Evolutionary conservation across 2,888 invertebrate genomes (phyloP), one percentile per base, ranked within the genome.

Genomic region (Eledone cirrhosa): DNA sequence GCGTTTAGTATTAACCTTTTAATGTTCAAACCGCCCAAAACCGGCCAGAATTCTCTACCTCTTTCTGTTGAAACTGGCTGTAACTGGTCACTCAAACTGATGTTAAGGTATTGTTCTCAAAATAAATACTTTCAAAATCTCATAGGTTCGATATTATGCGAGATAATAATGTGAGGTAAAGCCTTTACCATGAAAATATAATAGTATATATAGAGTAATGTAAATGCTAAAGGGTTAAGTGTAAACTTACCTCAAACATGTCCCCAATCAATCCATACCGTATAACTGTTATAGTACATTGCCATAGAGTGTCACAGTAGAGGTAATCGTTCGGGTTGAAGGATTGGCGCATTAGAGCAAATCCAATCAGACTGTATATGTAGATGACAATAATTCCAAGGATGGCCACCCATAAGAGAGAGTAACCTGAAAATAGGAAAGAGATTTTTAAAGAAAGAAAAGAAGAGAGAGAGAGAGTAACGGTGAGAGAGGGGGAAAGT

Each of bases 361-460:
- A 91, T 4, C 89, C 90, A 31, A 90, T 82, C 78, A 91, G 84
- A 13, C 90, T 87, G 82, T 90, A 91, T 79, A 91, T 87, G 83
- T 91, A 91, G 81, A 91, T 90, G 79, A 90, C 85, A 76, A 91
- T 88, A 77, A 91, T 82, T 29, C 90, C 90, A 14, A 91, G 87
- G 24, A 91, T 87, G 31, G 87, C 90, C n/a, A 91, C 91, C 91
- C 91, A 91, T 47, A 91, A 82, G 79, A 91, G 83, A 2, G 90
- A 91, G 76, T 89, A 87, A 72, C 90, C 90, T 90, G 85, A 5
- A 76, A 48, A 8, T 13, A 76, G 27, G 48, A 47, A 47, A 24
- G 2, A 63, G 27, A 76, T n/a, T n/a, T 65, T 14, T 27, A 24
- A 11, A 11, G 8, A 22, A 24, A 24, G 13, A 63, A 22, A 63